Evolutionary conservation across 2,113 vertebrate genomes (phyloP).

Genomic region (Paratilapia polleni): DNA sequence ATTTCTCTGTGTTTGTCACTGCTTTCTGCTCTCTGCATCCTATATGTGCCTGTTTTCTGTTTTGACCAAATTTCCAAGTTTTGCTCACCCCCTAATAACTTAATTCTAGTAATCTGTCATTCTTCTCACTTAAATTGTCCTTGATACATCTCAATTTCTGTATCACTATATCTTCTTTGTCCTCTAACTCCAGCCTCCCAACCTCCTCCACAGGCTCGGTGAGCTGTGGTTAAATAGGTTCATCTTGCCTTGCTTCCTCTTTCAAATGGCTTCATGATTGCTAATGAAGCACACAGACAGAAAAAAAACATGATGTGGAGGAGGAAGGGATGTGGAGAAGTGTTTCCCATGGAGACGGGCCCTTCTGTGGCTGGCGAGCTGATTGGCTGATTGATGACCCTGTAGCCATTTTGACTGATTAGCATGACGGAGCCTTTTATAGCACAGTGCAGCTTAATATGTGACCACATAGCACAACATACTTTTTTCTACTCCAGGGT

Average conservation of each 20-base stretch:
- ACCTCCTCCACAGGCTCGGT: conserved; percentile 10
- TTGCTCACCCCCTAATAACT: background rate
- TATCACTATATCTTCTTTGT: background rate
- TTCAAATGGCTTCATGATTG: conserved; percentile 68
- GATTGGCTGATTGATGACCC: conserved; percentile 69
- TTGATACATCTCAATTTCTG: conserved; percentile 15
- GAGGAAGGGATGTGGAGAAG: conserved; percentile 37
- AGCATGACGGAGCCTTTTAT: conserved; percentile 55
- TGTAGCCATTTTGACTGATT: conserved; percentile 58
- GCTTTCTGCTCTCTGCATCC: background rate
- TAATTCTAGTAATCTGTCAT: conserved; percentile 6
- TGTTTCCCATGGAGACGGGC: conserved; percentile 63
- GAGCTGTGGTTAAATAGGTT: conserved; percentile 56
- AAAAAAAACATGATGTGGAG: conserved; percentile 32
- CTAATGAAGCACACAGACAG: conserved; percentile 65
- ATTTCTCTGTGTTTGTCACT: background rate
- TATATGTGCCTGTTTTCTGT: background rate
- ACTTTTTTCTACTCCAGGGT: background rate
- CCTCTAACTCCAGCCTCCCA: background rate
- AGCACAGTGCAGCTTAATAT: conserved; percentile 35
- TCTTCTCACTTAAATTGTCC: background rate
- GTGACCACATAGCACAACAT: conserved; percentile 13
- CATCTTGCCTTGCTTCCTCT: conserved; percentile 54
- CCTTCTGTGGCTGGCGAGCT: conserved; percentile 37
- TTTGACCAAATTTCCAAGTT: background rate